These are phyloP conservation scores for Cyclargus thomasi DNA, from an alignment of 1,140 invertebrate species.

Conservation along the genomic window DNA sequence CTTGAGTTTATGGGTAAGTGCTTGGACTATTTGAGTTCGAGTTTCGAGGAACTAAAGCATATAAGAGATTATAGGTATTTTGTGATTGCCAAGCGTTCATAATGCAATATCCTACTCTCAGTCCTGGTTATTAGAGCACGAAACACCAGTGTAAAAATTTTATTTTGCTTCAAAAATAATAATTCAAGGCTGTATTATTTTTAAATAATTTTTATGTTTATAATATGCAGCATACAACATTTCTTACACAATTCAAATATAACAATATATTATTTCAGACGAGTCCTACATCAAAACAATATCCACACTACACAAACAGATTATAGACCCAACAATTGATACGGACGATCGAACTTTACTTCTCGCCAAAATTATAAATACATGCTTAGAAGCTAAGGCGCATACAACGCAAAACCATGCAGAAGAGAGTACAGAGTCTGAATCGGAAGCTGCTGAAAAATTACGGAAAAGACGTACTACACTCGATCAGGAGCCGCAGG, in stretches of 20 bases:
- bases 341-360: slow-evolving; percentile 49
- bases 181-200: not conserved
- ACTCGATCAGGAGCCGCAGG: slow-evolving; percentile 29
- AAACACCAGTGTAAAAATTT: not conserved
- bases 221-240: not conserved
- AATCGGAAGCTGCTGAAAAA: slow-evolving; percentile 28
- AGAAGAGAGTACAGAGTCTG: slow-evolving; percentile 35
- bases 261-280: slow-evolving; percentile 24
- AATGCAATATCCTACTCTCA: not conserved
- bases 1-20: slow-evolving; percentile 52
- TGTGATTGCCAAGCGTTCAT: not conserved
- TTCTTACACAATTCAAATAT: not conserved
- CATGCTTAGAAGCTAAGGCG: slow-evolving; percentile 40
- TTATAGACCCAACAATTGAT: slow-evolving; percentile 41
- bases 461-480: slow-evolving; percentile 28
- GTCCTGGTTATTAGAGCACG: not conserved
- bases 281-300: slow-evolving; percentile 49
- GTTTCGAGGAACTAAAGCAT: not conserved
- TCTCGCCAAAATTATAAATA: slow-evolving; percentile 46
- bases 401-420: slow-evolving; percentile 24
- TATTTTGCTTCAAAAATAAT: not conserved
- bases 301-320: slow-evolving; percentile 39
- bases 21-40: not conserved
- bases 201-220: not conserved
- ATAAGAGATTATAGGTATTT: not conserved